Base-by-base conservation (phyloP, 1,140 invertebrate genomes). In the Platyura marginata region DNA sequence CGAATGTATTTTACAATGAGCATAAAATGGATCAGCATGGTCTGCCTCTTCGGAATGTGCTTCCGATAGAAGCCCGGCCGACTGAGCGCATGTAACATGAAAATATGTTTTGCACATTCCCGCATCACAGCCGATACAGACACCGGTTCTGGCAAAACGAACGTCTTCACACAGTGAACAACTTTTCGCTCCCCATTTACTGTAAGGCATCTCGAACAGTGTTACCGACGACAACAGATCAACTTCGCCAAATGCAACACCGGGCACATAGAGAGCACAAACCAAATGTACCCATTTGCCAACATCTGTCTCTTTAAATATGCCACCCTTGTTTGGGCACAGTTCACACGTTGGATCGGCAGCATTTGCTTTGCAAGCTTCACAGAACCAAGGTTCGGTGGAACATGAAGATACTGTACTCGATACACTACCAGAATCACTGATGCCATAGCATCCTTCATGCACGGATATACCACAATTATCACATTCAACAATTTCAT, bases 301-400 rank as follows among this genome's bases (percentile, higher is more conserved):
- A 40, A 88, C 83, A 67, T 92, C 89, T 3, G 91, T 95, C 64
- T 93, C 87, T 64, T 97, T 97, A 55, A 91, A 95, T 49, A 96
- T 91, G 39, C 90, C 92, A 53, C 86, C 90, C 56, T 69, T 69
- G 59, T 82, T 83, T 3, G 89, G 87, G 57, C 88, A 93, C 6
- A 93, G 62, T 64, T 92, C 87, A 61, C 88, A 92, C 15, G 70
- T 72, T 1, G 91, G 89, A 63, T 85, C 79, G 21, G 72, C 76
- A 8, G 87, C 74, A 2, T 88, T 88, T 33, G 88, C 89, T 55
- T 88, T 89, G 51, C 93, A 96, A n/a, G 90, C 85, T 65, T 97
- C 92, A 67, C 92, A 97, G 63, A 96, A 96, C 93, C 93, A 97
- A 0, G 92, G 92, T 50, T 93, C 91, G 2, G 91, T 96, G 29